Evolutionary conservation across 2,888 invertebrate genomes (phyloP).

Genomic region (Lochmaea capreae): DNA sequence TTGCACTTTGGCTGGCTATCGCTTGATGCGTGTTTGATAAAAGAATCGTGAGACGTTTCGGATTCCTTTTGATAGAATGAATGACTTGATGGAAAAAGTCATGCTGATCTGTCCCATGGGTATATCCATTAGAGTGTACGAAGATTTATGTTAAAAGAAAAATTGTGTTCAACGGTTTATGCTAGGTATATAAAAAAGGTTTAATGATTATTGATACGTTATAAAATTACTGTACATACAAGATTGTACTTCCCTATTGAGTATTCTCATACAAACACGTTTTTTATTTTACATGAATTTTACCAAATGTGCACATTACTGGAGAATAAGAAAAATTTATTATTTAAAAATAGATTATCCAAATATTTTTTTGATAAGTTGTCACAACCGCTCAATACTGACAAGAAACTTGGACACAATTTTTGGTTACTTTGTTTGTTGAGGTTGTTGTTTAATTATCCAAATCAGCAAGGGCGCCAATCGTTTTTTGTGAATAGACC

Average conservation of each 20-base stretch:
- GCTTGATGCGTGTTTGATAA: conserved; percentile 31
- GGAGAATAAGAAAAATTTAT: too few relatives aligned
- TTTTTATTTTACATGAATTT: not conserved
- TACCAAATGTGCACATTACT: not conserved
- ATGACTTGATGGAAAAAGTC: conserved; percentile 23
- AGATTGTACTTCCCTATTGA: conserved; percentile 12
- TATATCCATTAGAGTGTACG: conserved; percentile 1
- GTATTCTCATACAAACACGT: conserved; percentile 34
- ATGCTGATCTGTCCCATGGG: conserved; percentile 16
- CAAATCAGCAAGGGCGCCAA: too few relatives aligned
- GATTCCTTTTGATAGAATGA: conserved; percentile 28
- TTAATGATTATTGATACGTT: not conserved
- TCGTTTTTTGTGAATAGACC: too few relatives aligned
- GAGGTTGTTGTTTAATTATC: too few relatives aligned
- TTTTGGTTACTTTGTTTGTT: too few relatives aligned
- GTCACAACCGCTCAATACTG: too few relatives aligned
- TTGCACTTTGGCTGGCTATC: conserved; percentile 27
- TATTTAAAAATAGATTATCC: too few relatives aligned
- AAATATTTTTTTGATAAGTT: too few relatives aligned
- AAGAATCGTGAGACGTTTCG: conserved; percentile 30
- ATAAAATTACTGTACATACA: not conserved
- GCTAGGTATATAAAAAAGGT: not conserved
- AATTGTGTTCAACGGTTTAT: conserved; percentile 5
- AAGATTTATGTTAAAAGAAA: conserved; percentile 3
- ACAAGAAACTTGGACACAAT: too few relatives aligned